phyloP scores from a whole-genome alignment of 2,797 vertebrate species.

The Phylloscopus collybita region DNA sequence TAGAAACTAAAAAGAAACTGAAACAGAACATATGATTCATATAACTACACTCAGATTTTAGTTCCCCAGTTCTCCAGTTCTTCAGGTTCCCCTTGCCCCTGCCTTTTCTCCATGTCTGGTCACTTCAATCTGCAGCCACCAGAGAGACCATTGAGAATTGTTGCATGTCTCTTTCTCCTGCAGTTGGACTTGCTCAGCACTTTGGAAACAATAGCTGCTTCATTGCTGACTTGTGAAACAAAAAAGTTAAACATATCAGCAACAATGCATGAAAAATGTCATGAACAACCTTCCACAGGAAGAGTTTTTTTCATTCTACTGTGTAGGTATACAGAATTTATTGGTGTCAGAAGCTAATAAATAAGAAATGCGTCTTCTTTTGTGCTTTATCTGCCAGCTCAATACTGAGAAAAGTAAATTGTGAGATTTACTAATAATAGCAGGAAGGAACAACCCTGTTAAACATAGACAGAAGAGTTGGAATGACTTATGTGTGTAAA shows the following conservation, averaged over 20 bases:
- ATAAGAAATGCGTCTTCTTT: conserved; percentile 26
- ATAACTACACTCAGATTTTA: background rate
- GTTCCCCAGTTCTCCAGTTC: background rate
- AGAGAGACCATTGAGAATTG: background rate
- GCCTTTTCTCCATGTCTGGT: background rate
- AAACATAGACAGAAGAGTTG: conserved; percentile 23
- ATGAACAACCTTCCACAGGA: conserved; percentile 15
- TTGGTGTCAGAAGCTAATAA: background rate
- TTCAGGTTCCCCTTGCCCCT: background rate
- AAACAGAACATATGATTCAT: background rate
- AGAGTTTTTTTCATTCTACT: background rate
- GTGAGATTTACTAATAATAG: conserved; percentile 28
- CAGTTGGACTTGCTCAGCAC: conserved; percentile 34
- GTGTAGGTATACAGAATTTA: conserved; percentile 2
- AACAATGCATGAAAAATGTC: conserved; percentile 54
- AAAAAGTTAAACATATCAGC: conserved; percentile 36
- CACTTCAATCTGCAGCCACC: background rate
- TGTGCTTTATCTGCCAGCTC: background rate
- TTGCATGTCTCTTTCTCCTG: background rate
- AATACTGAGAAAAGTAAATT: background rate
- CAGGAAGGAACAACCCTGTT: conserved; percentile 61
- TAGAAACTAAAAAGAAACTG: background rate
- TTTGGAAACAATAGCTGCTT: conserved; percentile 61
- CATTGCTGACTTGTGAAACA: conserved; percentile 35
- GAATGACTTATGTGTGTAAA: background rate